phyloP scores from a whole-genome alignment of 2,797 vertebrate genomes.

The Aselliscus stoliczkanus region DNA sequence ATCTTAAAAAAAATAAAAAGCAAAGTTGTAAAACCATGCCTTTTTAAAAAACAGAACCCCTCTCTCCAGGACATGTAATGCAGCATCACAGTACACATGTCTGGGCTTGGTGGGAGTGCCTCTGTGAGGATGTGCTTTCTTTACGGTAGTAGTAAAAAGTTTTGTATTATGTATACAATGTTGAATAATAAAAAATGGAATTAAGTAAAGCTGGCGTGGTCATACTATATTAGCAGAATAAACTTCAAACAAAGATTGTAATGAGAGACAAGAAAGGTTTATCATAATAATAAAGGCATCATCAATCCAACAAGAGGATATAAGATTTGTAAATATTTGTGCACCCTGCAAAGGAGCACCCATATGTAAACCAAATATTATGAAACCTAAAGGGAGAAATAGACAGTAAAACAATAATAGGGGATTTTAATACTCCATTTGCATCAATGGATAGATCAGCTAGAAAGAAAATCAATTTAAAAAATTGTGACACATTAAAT shows the following conservation, averaged over 20 bases:
- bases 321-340: neutral
- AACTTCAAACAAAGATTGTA: neutral
- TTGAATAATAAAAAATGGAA: conserved; percentile 95
- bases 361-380: neutral
- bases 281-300: neutral
- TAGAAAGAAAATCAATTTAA: neutral
- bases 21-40: conserved; percentile 84
- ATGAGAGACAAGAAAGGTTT: neutral
- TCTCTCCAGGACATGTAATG: conserved; percentile 81
- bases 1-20: conserved; percentile 63
- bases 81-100: conserved; percentile 81
- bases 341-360: neutral
- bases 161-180: conserved; percentile 99
- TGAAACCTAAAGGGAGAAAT: neutral
- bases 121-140: conserved; percentile 87
- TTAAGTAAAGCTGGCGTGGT: neutral
- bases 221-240: neutral
- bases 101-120: conserved; percentile 83
- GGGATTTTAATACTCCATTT: neutral
- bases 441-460: neutral
- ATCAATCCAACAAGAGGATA: neutral
- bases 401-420: neutral
- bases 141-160: conserved; percentile 97
- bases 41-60: conserved; percentile 81
- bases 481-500: neutral